A percentile compares a stretch with the other conserved stretches of the same genome.
Evolutionary conservation across 2,797 vertebrate species (phyloP).

Genomic region (Oceanodroma leucorhoa): DNA sequence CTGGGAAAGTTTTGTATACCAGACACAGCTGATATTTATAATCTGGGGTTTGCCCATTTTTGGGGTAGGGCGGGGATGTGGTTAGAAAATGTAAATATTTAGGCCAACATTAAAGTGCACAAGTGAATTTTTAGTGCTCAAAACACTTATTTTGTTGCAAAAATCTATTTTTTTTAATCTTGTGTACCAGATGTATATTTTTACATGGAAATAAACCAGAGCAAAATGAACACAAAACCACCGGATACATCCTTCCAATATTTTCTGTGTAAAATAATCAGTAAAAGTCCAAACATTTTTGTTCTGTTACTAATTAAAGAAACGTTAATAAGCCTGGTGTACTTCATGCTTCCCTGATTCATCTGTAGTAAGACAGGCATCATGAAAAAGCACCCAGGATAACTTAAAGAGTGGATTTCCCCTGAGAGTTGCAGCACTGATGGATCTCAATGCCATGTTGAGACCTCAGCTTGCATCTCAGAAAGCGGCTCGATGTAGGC

Average conservation of each 20-base stretch:
- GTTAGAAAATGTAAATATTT: slow-evolving; percentile 39
- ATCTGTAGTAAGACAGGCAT: neutral
- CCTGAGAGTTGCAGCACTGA: neutral
- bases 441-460: neutral
- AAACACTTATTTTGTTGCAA: slow-evolving; percentile 19
- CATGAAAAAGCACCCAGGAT: neutral
- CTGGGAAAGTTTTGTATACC: neutral
- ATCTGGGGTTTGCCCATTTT: neutral
- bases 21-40: slow-evolving; percentile 30
- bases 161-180: slow-evolving; percentile 36
- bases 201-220: slow-evolving; percentile 48
- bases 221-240: neutral
- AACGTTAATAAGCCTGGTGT: neutral
- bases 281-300: neutral
- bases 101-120: neutral
- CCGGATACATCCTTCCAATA: neutral
- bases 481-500: rapidly evolving
- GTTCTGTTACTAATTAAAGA: slow-evolving; percentile 33
- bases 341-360: neutral
- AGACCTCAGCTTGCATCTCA: neutral
- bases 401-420: neutral
- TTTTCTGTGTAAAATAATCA: neutral
- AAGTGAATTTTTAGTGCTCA: slow-evolving; percentile 27
- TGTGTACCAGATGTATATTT: slow-evolving; percentile 50
- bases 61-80: neutral